Conservation (phyloP, 2,113 vertebrate species). For the Calidris pugnax region DNA sequence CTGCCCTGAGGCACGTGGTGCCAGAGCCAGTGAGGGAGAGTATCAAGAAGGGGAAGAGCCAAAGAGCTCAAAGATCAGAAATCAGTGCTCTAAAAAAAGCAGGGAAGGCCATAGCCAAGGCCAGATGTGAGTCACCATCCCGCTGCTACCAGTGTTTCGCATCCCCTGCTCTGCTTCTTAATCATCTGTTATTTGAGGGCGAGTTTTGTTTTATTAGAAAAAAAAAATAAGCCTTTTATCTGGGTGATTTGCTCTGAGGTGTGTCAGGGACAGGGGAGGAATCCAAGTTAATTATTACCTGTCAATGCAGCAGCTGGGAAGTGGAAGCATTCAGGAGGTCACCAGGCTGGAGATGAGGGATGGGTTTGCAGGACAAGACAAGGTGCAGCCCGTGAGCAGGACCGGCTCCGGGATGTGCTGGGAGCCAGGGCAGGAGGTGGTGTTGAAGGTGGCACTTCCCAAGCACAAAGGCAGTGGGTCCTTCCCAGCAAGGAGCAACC, state of each 20-base stretch:
- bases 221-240: background rate
- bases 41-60: background rate
- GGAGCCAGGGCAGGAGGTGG: background rate
- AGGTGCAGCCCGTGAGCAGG: background rate
- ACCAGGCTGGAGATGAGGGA: background rate
- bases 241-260: background rate
- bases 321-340: background rate
- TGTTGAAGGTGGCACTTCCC: background rate
- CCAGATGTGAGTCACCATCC: background rate
- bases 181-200: background rate
- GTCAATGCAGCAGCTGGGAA: background rate
- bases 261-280: background rate
- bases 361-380: background rate
- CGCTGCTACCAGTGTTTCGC: background rate
- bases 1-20: rapidly evolving
- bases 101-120: background rate
- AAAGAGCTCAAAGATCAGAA: background rate
- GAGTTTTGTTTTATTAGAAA: constrained; percentile 5
- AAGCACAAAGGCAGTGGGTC: background rate
- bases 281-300: constrained; percentile 35
- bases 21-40: background rate
- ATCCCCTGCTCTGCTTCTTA: background rate
- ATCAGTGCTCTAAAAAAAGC: background rate
- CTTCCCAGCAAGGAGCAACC: background rate
- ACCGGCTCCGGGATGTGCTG: rapidly evolving